Evolutionary conservation across 1,140 invertebrate species (phyloP).

Genomic region (Drosophila rufa): DNA sequence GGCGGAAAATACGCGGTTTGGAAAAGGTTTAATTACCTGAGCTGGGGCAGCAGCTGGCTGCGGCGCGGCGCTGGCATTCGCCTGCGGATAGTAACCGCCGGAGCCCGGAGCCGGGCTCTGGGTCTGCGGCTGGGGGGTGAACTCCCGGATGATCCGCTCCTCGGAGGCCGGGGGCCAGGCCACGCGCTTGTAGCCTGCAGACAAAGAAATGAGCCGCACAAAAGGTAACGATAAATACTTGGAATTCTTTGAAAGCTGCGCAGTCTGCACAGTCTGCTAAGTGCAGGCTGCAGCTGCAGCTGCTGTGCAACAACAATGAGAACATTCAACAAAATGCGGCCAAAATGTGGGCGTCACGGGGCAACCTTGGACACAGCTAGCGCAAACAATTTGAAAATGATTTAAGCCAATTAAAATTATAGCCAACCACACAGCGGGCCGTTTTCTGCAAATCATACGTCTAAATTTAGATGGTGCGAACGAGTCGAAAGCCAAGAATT

Average conservation of each 20-base stretch:
- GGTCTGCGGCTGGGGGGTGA: constrained; percentile 85
- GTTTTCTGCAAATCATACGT: constrained; percentile 62
- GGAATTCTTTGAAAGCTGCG: constrained; percentile 31
- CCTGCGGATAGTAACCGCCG: constrained; percentile 68
- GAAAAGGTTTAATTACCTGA: constrained; percentile 60
- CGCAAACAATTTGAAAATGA: constrained; percentile 78
- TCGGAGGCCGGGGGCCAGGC: constrained; percentile 93
- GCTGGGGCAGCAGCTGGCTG: constrained; percentile 49
- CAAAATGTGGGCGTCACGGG: constrained; percentile 70
- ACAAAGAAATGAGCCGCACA: constrained; percentile 10
- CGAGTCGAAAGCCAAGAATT: constrained; percentile 64
- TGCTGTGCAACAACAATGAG: constrained; percentile 24
- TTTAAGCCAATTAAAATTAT: constrained; percentile 80
- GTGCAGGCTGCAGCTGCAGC: constrained; percentile 15
- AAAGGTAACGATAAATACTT: constrained; percentile 22
- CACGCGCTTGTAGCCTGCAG: constrained; percentile 91
- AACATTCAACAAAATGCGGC: constrained; percentile 78
- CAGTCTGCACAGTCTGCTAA: too few species aligned
- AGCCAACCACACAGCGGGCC: constrained; percentile 9
- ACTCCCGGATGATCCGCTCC: constrained; percentile 86
- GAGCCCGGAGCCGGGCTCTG: constrained; percentile 75
- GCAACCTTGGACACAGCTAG: constrained; percentile 61
- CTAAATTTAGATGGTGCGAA: constrained; percentile 63
- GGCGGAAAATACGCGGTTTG: constrained; percentile 8
- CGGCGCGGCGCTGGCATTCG: constrained; percentile 24